Conservation (phyloP, 2,797 vertebrate species). For the Melopsittacus undulatus region DNA sequence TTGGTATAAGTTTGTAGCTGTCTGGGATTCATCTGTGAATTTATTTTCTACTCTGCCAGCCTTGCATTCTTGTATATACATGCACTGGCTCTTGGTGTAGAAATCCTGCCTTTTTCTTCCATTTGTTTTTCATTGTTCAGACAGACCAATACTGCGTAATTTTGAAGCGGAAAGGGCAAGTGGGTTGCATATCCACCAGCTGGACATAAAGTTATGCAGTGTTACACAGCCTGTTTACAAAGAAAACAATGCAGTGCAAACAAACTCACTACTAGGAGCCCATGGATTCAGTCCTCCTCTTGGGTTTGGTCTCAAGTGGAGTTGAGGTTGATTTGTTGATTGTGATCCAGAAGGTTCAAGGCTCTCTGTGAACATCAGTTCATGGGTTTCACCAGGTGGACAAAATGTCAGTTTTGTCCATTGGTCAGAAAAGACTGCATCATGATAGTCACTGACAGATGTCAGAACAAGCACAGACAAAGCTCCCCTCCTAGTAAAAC, state of each 20-base stretch:
- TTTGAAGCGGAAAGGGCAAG: background rate
- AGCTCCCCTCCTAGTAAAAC: background rate
- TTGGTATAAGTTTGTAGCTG: background rate
- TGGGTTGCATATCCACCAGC: background rate
- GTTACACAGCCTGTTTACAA: background rate
- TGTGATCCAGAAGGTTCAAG: background rate
- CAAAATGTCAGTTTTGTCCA: background rate
- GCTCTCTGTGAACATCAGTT: background rate
- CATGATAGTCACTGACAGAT: background rate
- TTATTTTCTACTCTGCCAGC: background rate
- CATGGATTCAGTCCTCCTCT: background rate
- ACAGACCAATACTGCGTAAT: background rate
- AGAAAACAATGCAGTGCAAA: background rate
- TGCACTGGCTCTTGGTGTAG: background rate
- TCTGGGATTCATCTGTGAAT: background rate
- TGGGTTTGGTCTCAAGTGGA: background rate
- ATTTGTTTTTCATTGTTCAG: background rate
- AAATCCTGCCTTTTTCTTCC: background rate
- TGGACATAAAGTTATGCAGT: background rate
- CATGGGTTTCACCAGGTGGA: background rate
- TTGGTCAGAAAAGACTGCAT: rapidly evolving
- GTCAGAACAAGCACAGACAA: background rate
- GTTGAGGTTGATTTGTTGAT: background rate
- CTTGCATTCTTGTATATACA: background rate
- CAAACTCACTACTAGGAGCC: background rate